Percentiles rank a stretch among this genome's conserved stretches.
Conservation (phyloP, 2,113 vertebrate genomes). For the Eptesicus fuscus region DNA sequence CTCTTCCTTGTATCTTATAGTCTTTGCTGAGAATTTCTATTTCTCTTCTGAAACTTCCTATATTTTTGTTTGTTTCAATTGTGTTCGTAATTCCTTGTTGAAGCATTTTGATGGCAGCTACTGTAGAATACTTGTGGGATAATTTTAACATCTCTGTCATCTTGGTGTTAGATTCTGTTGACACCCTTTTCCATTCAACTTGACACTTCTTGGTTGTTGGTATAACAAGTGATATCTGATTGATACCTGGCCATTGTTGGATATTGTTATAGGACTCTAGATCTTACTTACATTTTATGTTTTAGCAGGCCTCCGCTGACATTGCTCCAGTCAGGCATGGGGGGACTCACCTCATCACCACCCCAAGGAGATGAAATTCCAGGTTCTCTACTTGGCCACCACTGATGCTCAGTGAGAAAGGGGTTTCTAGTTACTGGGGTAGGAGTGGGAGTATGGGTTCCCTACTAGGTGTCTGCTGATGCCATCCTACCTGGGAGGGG, state of each 20-base stretch:
- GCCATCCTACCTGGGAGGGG: background rate
- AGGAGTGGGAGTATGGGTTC: background rate
- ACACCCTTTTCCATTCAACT: background rate
- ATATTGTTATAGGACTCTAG: background rate
- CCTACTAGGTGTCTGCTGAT: background rate
- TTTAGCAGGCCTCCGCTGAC: background rate
- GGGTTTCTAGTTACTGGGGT: background rate
- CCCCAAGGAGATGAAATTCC: background rate
- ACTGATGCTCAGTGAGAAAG: background rate
- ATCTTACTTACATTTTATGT: background rate
- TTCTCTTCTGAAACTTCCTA: background rate
- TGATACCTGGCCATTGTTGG: background rate
- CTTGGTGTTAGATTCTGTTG: background rate
- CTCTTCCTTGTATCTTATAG: background rate
- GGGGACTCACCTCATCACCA: background rate
- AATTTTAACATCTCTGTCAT: background rate
- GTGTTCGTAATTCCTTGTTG: background rate
- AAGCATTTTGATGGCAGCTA: background rate
- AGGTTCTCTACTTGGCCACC: background rate
- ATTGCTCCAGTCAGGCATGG: no score
- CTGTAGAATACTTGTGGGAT: background rate
- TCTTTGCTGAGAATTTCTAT: background rate
- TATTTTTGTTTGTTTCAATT: background rate
- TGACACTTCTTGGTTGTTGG: background rate
- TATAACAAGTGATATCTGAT: background rate